A percentile compares a stretch with the other conserved stretches of the same genome.
Conservation (phyloP, 2,797 vertebrate genomes). For the Manis pentadactyla region DNA sequence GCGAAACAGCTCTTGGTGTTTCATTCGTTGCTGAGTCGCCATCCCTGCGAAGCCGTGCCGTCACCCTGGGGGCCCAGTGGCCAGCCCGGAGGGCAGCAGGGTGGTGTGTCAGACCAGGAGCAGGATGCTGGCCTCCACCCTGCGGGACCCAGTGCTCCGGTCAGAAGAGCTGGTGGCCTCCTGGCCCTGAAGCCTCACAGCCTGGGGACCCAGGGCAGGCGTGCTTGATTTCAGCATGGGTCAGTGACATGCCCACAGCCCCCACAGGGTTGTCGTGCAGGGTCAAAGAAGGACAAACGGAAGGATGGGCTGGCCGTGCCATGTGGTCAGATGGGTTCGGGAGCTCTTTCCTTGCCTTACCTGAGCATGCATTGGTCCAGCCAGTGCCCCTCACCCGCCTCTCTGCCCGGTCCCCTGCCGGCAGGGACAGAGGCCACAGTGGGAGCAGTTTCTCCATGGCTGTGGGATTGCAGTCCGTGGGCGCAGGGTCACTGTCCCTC, state of each 20-base stretch:
- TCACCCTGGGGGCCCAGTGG: neutral
- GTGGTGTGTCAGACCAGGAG: neutral
- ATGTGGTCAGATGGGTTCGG: fast-evolving
- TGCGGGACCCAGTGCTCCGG: fast-evolving
- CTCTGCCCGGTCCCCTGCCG: neutral
- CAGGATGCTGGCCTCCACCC: fast-evolving
- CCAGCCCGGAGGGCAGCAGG: neutral
- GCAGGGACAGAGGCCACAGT: neutral
- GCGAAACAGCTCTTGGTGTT: neutral
- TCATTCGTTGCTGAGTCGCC: neutral
- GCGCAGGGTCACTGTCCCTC: neutral
- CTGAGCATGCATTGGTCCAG: fast-evolving
- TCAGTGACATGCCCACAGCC: neutral
- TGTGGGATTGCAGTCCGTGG: neutral
- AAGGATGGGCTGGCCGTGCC: neutral
- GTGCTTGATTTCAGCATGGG: neutral
- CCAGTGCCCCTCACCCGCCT: neutral
- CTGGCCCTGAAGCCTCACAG: fast-evolving
- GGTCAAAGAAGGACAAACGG: neutral
- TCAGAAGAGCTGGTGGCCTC: neutral
- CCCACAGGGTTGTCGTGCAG: neutral
- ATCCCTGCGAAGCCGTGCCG: neutral
- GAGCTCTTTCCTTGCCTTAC: neutral
- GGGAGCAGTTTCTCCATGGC: neutral
- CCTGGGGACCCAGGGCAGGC: fast-evolving